These are phyloP conservation scores for Benitochromis conjunctus DNA, from an alignment of 2,113 vertebrate genomes.

Conservation along the genomic window DNA sequence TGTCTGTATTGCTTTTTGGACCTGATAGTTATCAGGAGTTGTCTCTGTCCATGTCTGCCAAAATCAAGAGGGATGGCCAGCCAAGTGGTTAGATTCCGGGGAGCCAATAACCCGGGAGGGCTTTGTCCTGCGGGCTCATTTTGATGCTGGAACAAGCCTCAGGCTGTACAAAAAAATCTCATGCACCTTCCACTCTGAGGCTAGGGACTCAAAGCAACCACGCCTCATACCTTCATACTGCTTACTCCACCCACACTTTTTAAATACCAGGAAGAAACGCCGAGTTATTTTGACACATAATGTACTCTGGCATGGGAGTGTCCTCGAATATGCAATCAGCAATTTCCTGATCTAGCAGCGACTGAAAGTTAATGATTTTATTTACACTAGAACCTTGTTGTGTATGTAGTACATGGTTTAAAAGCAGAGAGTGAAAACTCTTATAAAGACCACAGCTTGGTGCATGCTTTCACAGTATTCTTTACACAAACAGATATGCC, in stretches of 20 bases:
- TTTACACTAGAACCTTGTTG: neutral
- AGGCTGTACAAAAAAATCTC: constrained; percentile 12
- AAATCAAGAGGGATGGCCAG: constrained; percentile 29
- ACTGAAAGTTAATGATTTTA: neutral
- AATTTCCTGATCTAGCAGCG: neutral
- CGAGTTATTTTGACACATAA: constrained; percentile 1
- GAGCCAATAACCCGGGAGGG: constrained; percentile 56
- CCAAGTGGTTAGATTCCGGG: constrained; percentile 61
- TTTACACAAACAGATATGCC: neutral
- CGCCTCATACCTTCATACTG: neutral
- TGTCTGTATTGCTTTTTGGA: neutral
- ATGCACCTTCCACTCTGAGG: constrained; percentile 29
- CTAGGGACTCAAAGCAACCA: constrained; percentile 8
- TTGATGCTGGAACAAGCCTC: constrained; percentile 50
- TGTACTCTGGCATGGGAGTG: constrained; percentile 7
- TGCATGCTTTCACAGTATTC: neutral
- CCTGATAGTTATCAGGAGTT: constrained; percentile 41
- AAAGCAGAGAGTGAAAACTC: neutral
- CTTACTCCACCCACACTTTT: constrained; percentile 36
- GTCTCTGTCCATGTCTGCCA: constrained; percentile 24
- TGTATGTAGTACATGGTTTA: neutral
- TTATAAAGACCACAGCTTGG: neutral
- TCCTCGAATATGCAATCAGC: neutral
- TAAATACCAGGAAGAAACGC: constrained; percentile 5
- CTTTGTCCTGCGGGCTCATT: constrained; percentile 64